These are phyloP conservation scores for Zapornia atra DNA, from an alignment of 2,113 vertebrate genomes.

Conservation along the genomic window DNA sequence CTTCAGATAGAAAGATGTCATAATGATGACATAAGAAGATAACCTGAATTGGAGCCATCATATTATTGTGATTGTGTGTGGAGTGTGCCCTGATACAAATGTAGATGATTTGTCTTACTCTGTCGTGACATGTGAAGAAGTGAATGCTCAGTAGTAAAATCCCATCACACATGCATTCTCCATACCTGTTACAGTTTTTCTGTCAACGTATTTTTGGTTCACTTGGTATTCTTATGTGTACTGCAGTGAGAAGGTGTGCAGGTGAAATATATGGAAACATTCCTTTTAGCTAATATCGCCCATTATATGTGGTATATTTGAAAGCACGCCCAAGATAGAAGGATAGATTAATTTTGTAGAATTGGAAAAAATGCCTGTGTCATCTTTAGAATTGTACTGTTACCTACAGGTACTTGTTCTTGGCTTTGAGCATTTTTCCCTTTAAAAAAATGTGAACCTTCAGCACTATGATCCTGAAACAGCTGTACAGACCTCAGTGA, in stretches of 20 bases:
- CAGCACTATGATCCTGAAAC: not conserved
- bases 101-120: not conserved
- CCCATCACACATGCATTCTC: not conserved
- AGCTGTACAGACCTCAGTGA: not conserved
- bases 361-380: not conserved
- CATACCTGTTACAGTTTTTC: not conserved
- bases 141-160: not conserved
- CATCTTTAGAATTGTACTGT: not conserved
- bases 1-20: not conserved
- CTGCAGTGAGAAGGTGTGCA: not conserved
- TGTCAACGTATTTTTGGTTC: not conserved
- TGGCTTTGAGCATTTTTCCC: not conserved
- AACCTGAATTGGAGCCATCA: not conserved
- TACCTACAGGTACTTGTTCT: not conserved
- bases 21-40: not conserved
- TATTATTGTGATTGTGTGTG: not conserved
- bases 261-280: not conserved
- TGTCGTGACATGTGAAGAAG: not conserved
- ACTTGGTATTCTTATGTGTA: not conserved
- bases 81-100: not conserved
- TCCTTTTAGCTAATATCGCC: not conserved
- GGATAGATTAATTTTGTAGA: not conserved
- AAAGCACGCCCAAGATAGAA: not conserved
- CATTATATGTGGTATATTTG: not conserved
- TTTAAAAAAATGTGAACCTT: not conserved